Evolutionary conservation across 1,140 invertebrate species (phyloP), one percentile per base, ranked within the genome.

Genomic region (Drosophila funebris): DNA sequence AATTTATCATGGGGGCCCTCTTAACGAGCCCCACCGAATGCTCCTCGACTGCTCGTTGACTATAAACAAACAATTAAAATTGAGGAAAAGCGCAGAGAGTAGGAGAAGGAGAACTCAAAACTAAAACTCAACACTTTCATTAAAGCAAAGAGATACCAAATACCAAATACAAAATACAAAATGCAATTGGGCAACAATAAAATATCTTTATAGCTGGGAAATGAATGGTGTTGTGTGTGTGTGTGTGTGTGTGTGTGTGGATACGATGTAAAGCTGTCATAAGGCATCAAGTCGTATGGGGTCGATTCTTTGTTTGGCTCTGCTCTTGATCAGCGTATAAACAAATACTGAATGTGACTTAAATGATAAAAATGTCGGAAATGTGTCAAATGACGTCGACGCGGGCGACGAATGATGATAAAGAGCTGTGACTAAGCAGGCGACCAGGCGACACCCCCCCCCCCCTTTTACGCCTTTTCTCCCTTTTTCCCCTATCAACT

Each of bases 61-160:
- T 88, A 78, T 87, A 87, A 87, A 87, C 83, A 87, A 88, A 82
- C 83, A 87, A 87, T 87, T 88, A 78, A 87, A 83, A 67, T 37
- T 2, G 36, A 58, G 52, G 57, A 72, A 73, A 84, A 85, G 73
- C 67, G 76, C 72, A 84, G n/a, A n/a, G n/a, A n/a, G n/a, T n/a
- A n/a, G n/a, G n/a, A 31, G 29, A 31, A 73, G 72, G 54, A 76
- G 73, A 80, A 81, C 78, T 81, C 73, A 63, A 79, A 85, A 84
- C 73, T 77, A 80, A 81, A 82, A 87, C 83, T 87, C 83, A 87
- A 87, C 83, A 87, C 83, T 87, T 87, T 87, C 83, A 82, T 87
- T 87, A 82, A 73, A 61, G 36, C 33, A 24, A 29, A 57, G 13
- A 62, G 37, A 64, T 57, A 62, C 50, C 22, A 46, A 69, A 70